Percentiles rank a stretch among this genome's conserved stretches.
Evolutionary conservation across 2,888 invertebrate genomes (phyloP).

Genomic region (Morpho helenor): DNA sequence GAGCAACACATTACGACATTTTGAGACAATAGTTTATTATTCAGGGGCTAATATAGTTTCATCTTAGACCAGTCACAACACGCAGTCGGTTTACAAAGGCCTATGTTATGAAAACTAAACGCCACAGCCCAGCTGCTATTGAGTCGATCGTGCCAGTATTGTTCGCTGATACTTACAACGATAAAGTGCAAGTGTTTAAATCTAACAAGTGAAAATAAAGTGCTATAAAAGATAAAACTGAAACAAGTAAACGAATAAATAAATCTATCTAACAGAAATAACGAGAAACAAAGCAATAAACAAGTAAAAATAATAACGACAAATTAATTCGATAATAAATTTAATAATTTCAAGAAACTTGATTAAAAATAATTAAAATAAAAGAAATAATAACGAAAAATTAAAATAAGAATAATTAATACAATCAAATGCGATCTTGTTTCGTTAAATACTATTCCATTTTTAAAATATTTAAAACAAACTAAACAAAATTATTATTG

Average conservation of each 20-base stretch:
- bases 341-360: too few relatives aligned
- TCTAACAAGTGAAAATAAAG: background rate
- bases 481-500: too few relatives aligned
- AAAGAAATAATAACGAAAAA: too few relatives aligned
- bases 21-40: conserved; percentile 22
- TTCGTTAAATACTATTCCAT: too few relatives aligned
- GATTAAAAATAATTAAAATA: too few relatives aligned
- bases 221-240: background rate
- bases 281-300: too few relatives aligned
- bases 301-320: too few relatives aligned
- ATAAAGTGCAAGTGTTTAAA: conserved; percentile 2
- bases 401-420: too few relatives aligned
- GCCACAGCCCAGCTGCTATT: conserved; percentile 17
- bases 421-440: too few relatives aligned
- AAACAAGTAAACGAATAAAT: background rate
- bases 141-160: conserved; percentile 17
- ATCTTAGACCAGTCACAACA: conserved; percentile 23
- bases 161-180: conserved; percentile 17
- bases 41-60: conserved; percentile 13
- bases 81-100: conserved; percentile 18
- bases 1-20: conserved; percentile 10
- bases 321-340: too few relatives aligned
- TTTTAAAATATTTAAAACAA: too few relatives aligned
- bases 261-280: background rate
- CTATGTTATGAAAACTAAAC: conserved; percentile 27